Evolutionary conservation across 2,113 vertebrate species (phyloP).

Genomic region (Centropus bengalensis): DNA sequence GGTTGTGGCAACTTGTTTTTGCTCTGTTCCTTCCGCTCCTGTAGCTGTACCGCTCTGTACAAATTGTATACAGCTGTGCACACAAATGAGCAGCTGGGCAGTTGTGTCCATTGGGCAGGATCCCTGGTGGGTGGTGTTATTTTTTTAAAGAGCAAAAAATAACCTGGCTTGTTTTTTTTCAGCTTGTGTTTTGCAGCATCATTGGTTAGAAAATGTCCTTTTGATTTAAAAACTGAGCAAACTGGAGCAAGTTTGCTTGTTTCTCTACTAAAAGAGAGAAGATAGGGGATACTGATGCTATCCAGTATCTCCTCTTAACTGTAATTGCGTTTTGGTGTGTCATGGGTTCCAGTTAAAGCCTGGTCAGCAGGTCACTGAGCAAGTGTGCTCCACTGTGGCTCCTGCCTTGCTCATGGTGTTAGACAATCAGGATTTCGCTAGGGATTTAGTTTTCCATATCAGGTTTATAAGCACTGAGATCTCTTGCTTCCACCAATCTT

Average conservation of each 20-base stretch:
- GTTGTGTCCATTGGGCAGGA: constrained; percentile 3
- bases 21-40: not conserved
- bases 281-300: not conserved
- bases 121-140: not conserved
- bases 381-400: not conserved
- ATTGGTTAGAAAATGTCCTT: not conserved
- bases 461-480: not conserved
- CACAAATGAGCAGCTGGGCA: constrained; percentile 16
- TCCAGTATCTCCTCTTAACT: not conserved
- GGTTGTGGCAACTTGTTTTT: constrained; percentile 3
- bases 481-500: not conserved
- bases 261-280: not conserved
- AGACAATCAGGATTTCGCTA: not conserved
- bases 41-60: not conserved
- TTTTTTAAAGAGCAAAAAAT: constrained; percentile 38
- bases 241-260: not conserved
- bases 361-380: fast-evolving
- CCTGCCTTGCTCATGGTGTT: not conserved
- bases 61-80: constrained; percentile 15
- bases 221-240: not conserved
- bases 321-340: not conserved
- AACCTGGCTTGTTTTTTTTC: not conserved
- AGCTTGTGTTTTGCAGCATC: not conserved
- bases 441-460: not conserved
- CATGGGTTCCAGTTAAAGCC: not conserved